phyloP scores from a whole-genome alignment of 2,797 vertebrate species.

The Sebastes goodei region DNA sequence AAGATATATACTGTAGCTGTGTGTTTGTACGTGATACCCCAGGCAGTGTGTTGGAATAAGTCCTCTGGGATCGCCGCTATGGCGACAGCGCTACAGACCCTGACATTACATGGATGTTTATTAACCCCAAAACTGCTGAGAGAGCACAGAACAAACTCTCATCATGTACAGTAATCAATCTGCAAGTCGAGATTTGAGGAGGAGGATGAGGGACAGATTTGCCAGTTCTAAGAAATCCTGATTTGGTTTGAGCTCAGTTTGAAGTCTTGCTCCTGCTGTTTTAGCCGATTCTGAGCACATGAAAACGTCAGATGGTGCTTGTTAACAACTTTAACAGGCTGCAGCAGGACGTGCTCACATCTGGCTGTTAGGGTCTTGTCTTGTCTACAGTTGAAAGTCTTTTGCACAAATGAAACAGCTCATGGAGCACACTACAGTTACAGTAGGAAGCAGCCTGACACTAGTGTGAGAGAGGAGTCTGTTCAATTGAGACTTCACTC shows the following conservation, averaged over 20 bases:
- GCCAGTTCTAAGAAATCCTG: slow-evolving; percentile 15
- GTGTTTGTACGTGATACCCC: neutral
- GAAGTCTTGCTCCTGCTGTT: slow-evolving; percentile 45
- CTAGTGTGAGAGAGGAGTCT: neutral
- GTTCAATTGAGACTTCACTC: neutral
- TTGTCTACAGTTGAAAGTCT: neutral
- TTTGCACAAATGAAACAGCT: neutral
- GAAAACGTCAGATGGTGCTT: slow-evolving; percentile 9
- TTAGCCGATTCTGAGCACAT: slow-evolving; percentile 6
- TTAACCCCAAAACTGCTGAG: neutral
- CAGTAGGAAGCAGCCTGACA: neutral
- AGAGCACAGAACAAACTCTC: slow-evolving; percentile 1
- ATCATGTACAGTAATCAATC: neutral
- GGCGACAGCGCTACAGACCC: neutral
- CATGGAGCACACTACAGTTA: neutral
- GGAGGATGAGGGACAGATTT: neutral
- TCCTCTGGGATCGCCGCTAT: slow-evolving; percentile 10
- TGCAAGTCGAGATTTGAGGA: neutral
- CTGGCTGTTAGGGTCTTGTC: neutral
- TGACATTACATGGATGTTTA: neutral
- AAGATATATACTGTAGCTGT: neutral
- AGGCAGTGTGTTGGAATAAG: neutral
- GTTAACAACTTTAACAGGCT: slow-evolving; percentile 8
- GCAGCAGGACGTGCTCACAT: neutral
- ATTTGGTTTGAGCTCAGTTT: slow-evolving; percentile 31